phyloP scores from a whole-genome alignment of 2,888 invertebrate genomes.

The Lydus trimaculatus region DNA sequence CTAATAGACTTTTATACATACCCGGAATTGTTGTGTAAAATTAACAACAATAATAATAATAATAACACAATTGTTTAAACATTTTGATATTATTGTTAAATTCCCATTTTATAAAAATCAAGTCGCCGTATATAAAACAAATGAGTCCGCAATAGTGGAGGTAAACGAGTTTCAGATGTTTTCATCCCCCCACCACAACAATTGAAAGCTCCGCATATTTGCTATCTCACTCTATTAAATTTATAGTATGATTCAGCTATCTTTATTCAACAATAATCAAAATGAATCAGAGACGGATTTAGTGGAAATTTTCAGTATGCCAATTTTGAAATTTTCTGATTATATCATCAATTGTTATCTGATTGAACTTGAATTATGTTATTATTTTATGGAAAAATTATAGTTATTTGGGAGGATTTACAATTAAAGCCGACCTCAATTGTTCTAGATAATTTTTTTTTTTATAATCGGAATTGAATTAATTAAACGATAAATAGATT shows the following conservation, averaged over 20 bases:
- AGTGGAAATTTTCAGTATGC: neutral
- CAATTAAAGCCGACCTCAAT: neutral
- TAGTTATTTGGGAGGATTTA: no score
- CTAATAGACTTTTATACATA: no score
- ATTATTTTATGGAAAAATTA: no score
- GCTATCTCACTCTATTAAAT: neutral
- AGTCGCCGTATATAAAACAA: neutral
- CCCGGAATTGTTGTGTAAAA: neutral
- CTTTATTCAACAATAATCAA: neutral
- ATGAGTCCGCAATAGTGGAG: neutral
- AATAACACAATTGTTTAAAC: neutral
- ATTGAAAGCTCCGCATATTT: neutral
- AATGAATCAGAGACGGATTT: neutral
- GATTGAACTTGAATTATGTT: no score
- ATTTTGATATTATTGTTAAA: neutral
- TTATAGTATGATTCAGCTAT: neutral
- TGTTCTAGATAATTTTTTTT: neutral
- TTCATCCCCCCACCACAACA: neutral
- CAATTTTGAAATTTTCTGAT: neutral
- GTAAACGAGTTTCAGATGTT: conserved; percentile 1
- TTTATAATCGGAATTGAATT: no score
- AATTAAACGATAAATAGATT: no score
- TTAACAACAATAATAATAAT: neutral
- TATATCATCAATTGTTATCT: no score
- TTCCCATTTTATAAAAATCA: neutral